These are phyloP conservation scores for Microtus ochrogaster DNA, from an alignment of 2,113 vertebrate species.

Conservation along the genomic window DNA sequence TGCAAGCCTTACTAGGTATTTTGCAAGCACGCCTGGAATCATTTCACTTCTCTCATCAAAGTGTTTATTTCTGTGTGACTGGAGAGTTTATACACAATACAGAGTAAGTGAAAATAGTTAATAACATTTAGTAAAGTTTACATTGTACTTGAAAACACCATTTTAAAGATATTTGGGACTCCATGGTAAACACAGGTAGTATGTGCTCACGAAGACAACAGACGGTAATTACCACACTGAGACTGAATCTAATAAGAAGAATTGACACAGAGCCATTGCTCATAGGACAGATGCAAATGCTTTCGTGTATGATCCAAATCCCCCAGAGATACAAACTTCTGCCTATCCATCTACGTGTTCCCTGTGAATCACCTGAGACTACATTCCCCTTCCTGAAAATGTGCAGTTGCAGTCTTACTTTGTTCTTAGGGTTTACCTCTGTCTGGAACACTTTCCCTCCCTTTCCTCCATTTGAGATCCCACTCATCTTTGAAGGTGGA, in stretches of 20 bases:
- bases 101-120: not conserved
- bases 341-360: not conserved
- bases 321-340: not conserved
- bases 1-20: not conserved
- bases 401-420: not conserved
- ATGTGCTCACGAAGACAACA: not conserved
- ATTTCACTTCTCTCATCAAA: not conserved
- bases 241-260: not conserved
- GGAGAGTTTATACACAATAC: not conserved
- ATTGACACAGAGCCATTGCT: not conserved
- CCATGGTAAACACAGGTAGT: not conserved
- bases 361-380: not conserved
- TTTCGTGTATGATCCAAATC: not conserved
- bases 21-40: not conserved
- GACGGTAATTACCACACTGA: not conserved
- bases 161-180: not conserved
- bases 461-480: not conserved
- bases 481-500: conserved; percentile 53
- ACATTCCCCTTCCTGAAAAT: not conserved
- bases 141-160: not conserved
- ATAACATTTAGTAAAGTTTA: not conserved
- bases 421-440: not conserved
- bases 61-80: not conserved
- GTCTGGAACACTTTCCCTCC: not conserved
- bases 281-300: not conserved